A percentile compares a stretch with the other conserved stretches of the same genome.
Conservation (phyloP, 2,888 invertebrate species). For the Empis stercorea region DNA sequence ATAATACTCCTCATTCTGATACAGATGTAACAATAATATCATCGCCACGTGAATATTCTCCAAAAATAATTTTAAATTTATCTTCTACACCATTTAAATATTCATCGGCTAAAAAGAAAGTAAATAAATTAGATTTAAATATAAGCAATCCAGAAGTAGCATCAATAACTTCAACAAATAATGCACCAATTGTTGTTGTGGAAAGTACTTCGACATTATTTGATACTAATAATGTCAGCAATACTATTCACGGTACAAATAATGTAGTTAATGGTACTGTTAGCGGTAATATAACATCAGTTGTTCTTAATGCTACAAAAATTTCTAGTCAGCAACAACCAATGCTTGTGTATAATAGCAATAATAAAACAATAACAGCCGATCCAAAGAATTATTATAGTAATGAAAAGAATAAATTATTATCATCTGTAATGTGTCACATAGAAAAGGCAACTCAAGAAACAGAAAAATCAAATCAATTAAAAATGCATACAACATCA, state of each 20-base stretch:
- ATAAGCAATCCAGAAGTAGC: constrained; percentile 5
- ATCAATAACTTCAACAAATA: neutral
- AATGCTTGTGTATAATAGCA: constrained; percentile 2
- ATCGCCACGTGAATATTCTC: constrained; percentile 19
- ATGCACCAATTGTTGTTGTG: neutral
- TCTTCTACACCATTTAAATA: constrained; percentile 22
- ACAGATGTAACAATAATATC: neutral
- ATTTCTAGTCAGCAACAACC: neutral
- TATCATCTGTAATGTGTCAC: constrained; percentile 22
- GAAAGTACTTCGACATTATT: neutral
- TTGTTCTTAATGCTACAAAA: constrained; percentile 5
- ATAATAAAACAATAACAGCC: constrained; percentile 11
- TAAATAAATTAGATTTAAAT: constrained; percentile 4
- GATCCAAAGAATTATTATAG: constrained; percentile 15
- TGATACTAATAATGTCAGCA: neutral
- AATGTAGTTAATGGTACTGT: neutral
- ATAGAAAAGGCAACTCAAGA: constrained; percentile 22
- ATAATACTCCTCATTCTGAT: neutral
- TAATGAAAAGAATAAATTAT: constrained; percentile 19
- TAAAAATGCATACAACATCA: constrained; percentile 10
- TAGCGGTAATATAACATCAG: neutral
- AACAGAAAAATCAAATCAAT: constrained; percentile 21
- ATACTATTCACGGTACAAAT: neutral
- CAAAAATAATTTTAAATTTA: constrained; percentile 22
- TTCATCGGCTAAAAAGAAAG: constrained; percentile 14